Base-by-base conservation (phyloP, 2,888 invertebrate genomes). In the Mesochorus sp. region DNA sequence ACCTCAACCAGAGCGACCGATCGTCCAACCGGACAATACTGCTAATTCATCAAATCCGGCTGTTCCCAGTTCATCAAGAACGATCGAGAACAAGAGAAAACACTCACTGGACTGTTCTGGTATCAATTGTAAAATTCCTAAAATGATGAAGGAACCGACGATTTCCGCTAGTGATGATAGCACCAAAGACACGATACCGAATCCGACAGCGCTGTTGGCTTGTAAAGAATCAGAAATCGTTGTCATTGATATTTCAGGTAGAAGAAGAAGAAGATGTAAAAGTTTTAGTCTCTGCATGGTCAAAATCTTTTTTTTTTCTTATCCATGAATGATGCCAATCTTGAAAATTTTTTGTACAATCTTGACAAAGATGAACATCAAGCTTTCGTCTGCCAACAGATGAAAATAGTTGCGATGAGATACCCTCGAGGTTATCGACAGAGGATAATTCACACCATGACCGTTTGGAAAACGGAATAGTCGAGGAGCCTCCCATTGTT, bases 201-300 rank as follows among this genome's bases (percentile, higher is more conserved):
- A 72, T 10, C 6, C 0, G 0, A 6, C 12, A 5, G 21, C n/a
- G n/a, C n/a, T n/a, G n/a, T n/a, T 73, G 3, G 76, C 80, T 21
- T 51, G 19, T 6, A 84, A 83, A 62, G 67, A 57, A 53, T 19
- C 39, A 1, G 81, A 70, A 53, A 21, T 78, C n/a, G 21, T 28
- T 49, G 55, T 77, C 6, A 77, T 77, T 6, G 77, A 77, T 51
- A 72, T 77, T 8, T 49, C 77, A 28, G 73, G 77, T 77, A 72
- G 39, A 19, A 47, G 34, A 12, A 3, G 12, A 14, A 31, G 12
- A 5, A 49, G 37, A 51, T n/a, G n/a, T n/a, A n/a, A n/a, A n/a
- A n/a, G n/a, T n/a, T n/a, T n/a, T n/a, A n/a, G n/a, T n/a, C n/a
- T n/a, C n/a, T n/a, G n/a, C n/a, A n/a, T n/a, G n/a, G n/a, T n/a